Conservation (phyloP, 2,113 vertebrate genomes). For the Indicator maculatus region DNA sequence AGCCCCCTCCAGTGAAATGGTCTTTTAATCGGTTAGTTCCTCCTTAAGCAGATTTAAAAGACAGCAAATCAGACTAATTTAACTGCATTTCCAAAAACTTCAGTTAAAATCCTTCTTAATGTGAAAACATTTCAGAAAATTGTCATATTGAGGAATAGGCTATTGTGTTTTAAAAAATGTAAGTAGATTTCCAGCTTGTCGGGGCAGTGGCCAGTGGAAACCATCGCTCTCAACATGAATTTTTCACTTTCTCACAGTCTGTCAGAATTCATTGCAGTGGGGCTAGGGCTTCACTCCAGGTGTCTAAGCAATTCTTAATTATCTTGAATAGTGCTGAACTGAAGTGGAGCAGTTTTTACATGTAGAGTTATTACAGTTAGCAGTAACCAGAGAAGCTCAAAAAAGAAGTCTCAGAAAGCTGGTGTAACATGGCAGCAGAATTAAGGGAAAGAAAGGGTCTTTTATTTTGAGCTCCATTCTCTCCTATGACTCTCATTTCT, state of each 20-base stretch:
- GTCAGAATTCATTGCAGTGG: background rate
- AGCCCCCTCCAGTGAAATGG: accelerated
- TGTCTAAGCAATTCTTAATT: background rate
- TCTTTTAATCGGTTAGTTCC: background rate
- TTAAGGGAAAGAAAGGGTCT: background rate
- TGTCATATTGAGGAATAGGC: accelerated
- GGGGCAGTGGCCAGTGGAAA: background rate
- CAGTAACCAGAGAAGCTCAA: background rate
- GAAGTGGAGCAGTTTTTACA: background rate
- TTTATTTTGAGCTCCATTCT: background rate
- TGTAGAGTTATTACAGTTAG: background rate
- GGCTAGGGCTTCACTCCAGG: background rate
- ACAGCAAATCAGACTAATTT: background rate
- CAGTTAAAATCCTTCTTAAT: background rate
- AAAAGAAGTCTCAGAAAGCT: background rate
- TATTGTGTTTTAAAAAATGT: background rate
- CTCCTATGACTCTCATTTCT: background rate
- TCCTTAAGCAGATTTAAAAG: background rate
- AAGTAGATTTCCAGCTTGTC: background rate
- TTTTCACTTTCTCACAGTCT: background rate
- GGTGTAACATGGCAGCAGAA: background rate
- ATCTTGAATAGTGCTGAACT: background rate
- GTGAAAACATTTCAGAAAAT: background rate
- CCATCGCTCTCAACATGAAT: accelerated
- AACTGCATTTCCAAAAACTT: background rate